Percentiles rank a stretch among this genome's conserved stretches.
Conservation (phyloP, 53 echinoderm and acorn worm species). For the Actinopyga echinites region DNA sequence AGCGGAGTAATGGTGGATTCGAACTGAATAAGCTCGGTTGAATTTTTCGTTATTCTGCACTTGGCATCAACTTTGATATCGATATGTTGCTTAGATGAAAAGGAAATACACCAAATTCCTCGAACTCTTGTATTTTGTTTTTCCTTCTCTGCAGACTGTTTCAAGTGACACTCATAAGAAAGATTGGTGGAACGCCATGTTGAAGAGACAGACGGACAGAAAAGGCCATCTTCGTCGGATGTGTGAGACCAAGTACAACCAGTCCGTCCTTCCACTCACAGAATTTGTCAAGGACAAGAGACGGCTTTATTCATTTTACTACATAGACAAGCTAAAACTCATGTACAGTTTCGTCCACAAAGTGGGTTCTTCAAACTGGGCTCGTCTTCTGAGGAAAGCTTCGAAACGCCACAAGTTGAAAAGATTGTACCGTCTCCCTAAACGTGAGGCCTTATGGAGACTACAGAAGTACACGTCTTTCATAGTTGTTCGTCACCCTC, state of each 20-base stretch:
- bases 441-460: neutral
- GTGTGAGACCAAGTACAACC: neutral
- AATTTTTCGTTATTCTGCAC: neutral
- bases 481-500: neutral
- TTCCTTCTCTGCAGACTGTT: too few species aligned
- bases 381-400: neutral
- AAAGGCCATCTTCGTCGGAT: neutral
- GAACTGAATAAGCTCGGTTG: neutral
- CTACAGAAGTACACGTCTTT: neutral
- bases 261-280: neutral
- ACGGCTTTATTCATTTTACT: neutral
- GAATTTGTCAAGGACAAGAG: neutral
- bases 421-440: neutral
- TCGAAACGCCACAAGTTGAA: neutral
- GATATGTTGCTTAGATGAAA: too few species aligned
- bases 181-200: conserved; percentile 11
- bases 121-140: too few species aligned
- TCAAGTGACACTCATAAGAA: too few species aligned
- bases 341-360: conserved; percentile 11
- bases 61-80: too few species aligned
- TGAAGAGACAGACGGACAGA: neutral
- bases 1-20: too few species aligned
- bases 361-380: neutral
- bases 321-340: conserved; percentile 9
- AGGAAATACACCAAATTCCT: too few species aligned